Base-by-base conservation (phyloP, 2,888 invertebrate genomes). In the Patella depressa region DNA sequence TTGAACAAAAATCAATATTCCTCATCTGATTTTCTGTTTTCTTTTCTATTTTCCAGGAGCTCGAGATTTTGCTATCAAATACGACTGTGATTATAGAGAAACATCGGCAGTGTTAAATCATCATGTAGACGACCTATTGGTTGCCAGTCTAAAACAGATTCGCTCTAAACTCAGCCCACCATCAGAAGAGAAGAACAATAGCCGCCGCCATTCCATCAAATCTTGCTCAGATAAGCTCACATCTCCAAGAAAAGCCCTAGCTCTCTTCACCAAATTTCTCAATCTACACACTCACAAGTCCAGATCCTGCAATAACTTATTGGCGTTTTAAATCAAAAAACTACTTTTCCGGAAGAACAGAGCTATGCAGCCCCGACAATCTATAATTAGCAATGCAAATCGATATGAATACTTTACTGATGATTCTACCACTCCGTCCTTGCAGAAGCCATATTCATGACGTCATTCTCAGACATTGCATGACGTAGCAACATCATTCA, bases 31-130 rank as follows among this genome's bases (percentile, higher is more conserved):
- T 45, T 45, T 45, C 45, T 45, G 45, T 3, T 3, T 3, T 45
- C 7, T 11, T 73, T 76, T 80, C 75, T 55, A 17, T 75, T 57
- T 81, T 80, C 5, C 84, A 87, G 88, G 87, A 59, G 87, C 87
- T 29, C 79, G 83, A 17, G 72, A 82, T 14, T 75, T 85, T 0
- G 85, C 87, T 9, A 80, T 80, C 72, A 83, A 86, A 74, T 86
- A 95, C 92, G 95, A 96, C 83, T 95, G 96, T 75, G 98, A 98
- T 92, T 97, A 97, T 93, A 96, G 96, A 85, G 98, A 98, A 92
- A 96, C 98, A 34, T 98, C 98, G 0, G 98, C 98, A n/a, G 98
- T 97, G 29, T 96, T 98, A 89, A 98, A 97, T 92, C 98, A 98
- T 93, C 97, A 98, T 91, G 97, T 98, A 59, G 98, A 98, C 93